Evolutionary conservation across 2,797 vertebrate genomes (phyloP), one percentile per base, ranked within the genome.

Genomic region (Crocodylus rhombifer): DNA sequence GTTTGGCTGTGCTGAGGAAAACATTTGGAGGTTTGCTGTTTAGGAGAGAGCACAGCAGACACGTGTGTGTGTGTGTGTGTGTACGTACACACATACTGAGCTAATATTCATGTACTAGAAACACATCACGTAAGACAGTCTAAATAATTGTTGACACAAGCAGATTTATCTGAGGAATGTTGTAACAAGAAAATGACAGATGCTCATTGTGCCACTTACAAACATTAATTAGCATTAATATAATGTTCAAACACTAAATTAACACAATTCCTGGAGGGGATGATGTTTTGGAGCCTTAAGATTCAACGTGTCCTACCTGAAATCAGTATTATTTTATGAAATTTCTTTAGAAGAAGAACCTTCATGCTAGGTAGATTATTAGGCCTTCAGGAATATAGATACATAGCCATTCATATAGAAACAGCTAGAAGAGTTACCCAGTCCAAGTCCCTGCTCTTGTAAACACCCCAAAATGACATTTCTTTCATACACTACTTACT

Each of bases 141-240:
- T 82, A 21, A 90, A n/a, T n/a, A 83, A 5, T 80, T 90, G 28
- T 85, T 89, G 23, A 82, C 69, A 77, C 86, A 7, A 65, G 86
- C 94, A 92, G 89, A 67, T 77, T 80, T 77, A 30, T 26, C 82
- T 33, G 0, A 84, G 60, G 90, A 14, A 84, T 4, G 61, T 14
- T 91, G 5, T 86, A 88, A 91, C 91, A 80, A 74, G 84, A 79
- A 73, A 91, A 83, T 57, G 87, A 28, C 92, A 91, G 94, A 64
- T 92, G 88, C 82, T 91, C 6, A 0, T 67, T 5, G 73, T 23
- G 3, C 88, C 86, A 12, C 91, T 92, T 96, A 88, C 92, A 93
- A 94, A 91, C 90, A 65, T 92, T 96, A 96, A 95, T 95, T 93
- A 91, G 89, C 85, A 18, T 69, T 96, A 90, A 88, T 78, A 83